phyloP scores from a whole-genome alignment of 1,140 invertebrate genomes.

The Mercenaria mercenaria region DNA sequence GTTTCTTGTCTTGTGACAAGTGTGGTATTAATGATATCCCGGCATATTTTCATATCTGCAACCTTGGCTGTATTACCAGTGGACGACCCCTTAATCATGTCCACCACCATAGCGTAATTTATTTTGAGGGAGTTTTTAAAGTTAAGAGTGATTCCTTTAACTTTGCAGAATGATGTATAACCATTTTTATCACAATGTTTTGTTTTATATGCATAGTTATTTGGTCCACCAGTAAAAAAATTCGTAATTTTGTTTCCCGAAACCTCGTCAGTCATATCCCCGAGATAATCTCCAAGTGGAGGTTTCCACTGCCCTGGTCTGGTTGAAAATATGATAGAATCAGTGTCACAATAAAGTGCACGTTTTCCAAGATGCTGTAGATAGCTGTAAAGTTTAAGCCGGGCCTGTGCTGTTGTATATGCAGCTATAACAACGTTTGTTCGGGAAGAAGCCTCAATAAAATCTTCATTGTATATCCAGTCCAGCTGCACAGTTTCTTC shows the following conservation, averaged over 20 bases:
- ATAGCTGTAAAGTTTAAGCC: constrained; percentile 83
- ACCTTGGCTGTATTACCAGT: neutral
- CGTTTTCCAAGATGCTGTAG: constrained; percentile 77
- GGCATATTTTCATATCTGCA: neutral
- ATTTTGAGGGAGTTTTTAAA: neutral
- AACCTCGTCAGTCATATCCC: neutral
- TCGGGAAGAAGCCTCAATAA: neutral
- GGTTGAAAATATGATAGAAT: constrained; percentile 80
- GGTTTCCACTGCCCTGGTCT: neutral
- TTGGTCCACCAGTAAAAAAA: constrained; percentile 53
- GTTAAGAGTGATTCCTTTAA: constrained; percentile 37
- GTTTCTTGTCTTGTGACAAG: neutral
- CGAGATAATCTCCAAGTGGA: neutral
- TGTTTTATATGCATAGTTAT: constrained; percentile 51
- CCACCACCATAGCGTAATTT: neutral
- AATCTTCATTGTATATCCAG: neutral
- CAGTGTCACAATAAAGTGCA: constrained; percentile 85
- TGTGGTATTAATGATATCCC: neutral
- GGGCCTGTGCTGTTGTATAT: constrained; percentile 83
- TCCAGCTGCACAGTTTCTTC: constrained; percentile 21
- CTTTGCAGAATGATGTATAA: constrained; percentile 13
- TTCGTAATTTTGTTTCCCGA: constrained; percentile 21
- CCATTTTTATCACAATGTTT: neutral
- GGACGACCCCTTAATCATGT: neutral
- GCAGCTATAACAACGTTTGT: constrained; percentile 83